Percentiles rank a stretch among this genome's conserved stretches.
Conservation (phyloP, 2,797 vertebrate genomes). For the Acrocephalus scirpaceus region DNA sequence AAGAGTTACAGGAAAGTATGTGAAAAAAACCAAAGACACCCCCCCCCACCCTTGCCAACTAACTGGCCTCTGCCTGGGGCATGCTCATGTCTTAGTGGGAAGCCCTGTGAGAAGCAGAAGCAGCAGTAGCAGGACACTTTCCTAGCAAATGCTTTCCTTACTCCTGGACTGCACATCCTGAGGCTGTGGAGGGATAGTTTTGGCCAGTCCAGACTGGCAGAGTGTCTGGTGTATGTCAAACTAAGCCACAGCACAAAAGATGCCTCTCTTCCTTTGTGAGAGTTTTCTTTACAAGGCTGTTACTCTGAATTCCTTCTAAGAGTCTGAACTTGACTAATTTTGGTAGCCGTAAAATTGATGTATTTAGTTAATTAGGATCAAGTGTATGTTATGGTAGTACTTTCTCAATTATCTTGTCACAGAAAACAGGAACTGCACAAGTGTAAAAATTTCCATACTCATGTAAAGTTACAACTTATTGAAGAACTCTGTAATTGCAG, state of each 20-base stretch:
- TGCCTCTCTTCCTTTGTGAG: neutral
- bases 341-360: neutral
- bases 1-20: neutral
- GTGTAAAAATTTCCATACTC: neutral
- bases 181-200: neutral
- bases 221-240: neutral
- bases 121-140: neutral
- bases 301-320: neutral
- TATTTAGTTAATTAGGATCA: neutral
- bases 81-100: accelerated
- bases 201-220: neutral
- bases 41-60: accelerated
- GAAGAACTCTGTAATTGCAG: neutral
- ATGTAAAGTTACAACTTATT: neutral
- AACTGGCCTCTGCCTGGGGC: neutral
- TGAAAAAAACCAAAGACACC: neutral
- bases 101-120: neutral
- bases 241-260: neutral
- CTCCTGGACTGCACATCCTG: accelerated
- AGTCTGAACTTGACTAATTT: neutral
- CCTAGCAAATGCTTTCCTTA: accelerated
- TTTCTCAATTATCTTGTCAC: neutral
- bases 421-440: neutral
- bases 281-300: neutral
- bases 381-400: neutral